A percentile compares a stretch with the other conserved stretches of the same genome.
Evolutionary conservation across 2,113 vertebrate genomes (phyloP).

Genomic region (Ornithorhynchus anatinus): DNA sequence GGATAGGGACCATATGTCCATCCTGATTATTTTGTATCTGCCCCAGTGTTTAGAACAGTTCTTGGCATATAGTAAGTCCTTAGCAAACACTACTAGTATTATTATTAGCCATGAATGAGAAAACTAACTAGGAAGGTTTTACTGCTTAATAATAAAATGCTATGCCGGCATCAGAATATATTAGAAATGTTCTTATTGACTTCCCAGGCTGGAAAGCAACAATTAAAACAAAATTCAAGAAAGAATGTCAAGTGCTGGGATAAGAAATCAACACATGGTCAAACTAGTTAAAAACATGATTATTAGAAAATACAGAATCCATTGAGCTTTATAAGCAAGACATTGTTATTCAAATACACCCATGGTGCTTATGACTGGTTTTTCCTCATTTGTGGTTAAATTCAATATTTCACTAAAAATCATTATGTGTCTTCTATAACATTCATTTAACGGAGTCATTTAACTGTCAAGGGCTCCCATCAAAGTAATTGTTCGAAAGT

Average conservation of each 20-base stretch:
- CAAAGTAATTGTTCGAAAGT: constrained; percentile 65
- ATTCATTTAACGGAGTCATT: constrained; percentile 65
- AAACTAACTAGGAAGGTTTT: too few relatives aligned
- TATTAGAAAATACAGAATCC: constrained; percentile 44
- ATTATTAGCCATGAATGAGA: too few relatives aligned
- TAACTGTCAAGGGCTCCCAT: constrained; percentile 59
- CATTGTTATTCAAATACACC: constrained; percentile 44
- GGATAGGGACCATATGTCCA: too few relatives aligned
- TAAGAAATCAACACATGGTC: not conserved
- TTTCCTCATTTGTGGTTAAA: constrained; percentile 61
- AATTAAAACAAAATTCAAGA: constrained; percentile 7
- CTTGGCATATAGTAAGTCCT: too few relatives aligned
- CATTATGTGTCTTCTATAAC: constrained; percentile 61
- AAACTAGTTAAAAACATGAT: constrained; percentile 29
- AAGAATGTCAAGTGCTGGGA: not conserved
- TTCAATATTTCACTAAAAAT: constrained; percentile 65
- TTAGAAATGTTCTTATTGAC: not conserved
- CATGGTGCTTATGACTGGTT: constrained; percentile 37
- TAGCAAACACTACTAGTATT: too few relatives aligned
- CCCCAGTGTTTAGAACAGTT: too few relatives aligned
- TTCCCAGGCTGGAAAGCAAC: constrained; percentile 17
- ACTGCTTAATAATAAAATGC: constrained; percentile 1
- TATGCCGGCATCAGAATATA: not conserved
- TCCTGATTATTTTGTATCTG: too few relatives aligned
- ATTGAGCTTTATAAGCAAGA: constrained; percentile 50